These are phyloP conservation scores for Brachypteracias leptosomus DNA, from an alignment of 2,113 vertebrate species.

Conservation along the genomic window DNA sequence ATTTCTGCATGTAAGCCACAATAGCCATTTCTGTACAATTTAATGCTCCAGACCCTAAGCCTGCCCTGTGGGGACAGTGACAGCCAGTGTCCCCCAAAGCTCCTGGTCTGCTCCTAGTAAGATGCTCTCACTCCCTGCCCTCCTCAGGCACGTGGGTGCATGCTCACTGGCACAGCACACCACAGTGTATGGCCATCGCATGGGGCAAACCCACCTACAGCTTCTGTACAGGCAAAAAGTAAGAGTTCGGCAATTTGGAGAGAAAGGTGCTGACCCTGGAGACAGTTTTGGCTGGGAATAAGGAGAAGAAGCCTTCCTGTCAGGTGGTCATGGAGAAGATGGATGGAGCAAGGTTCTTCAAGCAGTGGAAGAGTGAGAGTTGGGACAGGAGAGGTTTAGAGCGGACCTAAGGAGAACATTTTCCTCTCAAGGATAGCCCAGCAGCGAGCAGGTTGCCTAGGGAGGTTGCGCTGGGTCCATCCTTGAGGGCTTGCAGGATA, in stretches of 20 bases:
- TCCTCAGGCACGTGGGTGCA: rapidly evolving
- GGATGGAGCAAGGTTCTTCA: background rate
- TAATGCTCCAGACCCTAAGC: background rate
- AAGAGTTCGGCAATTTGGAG: background rate
- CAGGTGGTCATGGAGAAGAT: background rate
- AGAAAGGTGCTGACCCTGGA: background rate
- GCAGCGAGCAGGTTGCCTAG: background rate
- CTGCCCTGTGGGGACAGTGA: background rate
- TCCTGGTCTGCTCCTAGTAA: background rate
- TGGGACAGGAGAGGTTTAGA: background rate
- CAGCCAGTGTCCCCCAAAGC: background rate
- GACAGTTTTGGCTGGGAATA: background rate
- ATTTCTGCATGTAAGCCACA: background rate
- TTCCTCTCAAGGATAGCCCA: background rate
- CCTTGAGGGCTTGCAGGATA: background rate
- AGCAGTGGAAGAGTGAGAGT: background rate
- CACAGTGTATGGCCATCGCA: rapidly evolving
- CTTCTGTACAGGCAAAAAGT: background rate
- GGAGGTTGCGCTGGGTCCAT: background rate
- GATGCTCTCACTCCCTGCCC: background rate
- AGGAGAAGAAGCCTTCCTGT: background rate
- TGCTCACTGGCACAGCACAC: background rate
- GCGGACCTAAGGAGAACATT: background rate
- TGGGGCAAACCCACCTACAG: background rate
- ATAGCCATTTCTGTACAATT: background rate